Conservation (phyloP, 2,113 vertebrate species). For the Okapia johnstoni region DNA sequence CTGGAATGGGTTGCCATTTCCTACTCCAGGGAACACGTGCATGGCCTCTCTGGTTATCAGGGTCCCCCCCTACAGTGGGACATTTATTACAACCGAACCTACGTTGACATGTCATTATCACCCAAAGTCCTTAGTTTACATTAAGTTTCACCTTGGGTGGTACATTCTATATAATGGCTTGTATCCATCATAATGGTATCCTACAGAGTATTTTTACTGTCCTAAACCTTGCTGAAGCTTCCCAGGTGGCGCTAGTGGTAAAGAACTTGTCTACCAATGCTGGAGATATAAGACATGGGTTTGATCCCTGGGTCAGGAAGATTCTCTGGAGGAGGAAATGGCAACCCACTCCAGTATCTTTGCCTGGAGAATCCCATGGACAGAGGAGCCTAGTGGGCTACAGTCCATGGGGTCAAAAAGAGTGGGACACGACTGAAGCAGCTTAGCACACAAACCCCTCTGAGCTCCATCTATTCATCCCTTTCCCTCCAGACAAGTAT, state of each 20-base stretch:
- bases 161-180: not conserved
- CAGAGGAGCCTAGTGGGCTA: not conserved
- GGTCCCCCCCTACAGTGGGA: not conserved
- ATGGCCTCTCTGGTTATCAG: not conserved
- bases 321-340: not conserved
- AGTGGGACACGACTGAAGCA: not conserved
- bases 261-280: not conserved
- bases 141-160: not conserved
- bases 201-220: not conserved
- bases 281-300: not conserved
- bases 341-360: not conserved
- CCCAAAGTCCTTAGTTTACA: not conserved
- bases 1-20: not conserved
- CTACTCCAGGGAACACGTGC: not conserved
- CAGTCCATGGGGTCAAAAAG: not conserved
- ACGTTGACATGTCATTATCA: not conserved
- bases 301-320: not conserved
- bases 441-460: not conserved
- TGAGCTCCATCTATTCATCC: not conserved
- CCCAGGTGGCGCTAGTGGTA: not conserved
- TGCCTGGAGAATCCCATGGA: not conserved
- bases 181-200: not conserved
- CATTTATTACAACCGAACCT: not conserved
- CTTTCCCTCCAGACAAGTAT: not conserved
- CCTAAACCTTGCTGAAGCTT: not conserved